phyloP scores from a whole-genome alignment of 1,140 invertebrate genomes.

The Drosophila tropicalis region DNA sequence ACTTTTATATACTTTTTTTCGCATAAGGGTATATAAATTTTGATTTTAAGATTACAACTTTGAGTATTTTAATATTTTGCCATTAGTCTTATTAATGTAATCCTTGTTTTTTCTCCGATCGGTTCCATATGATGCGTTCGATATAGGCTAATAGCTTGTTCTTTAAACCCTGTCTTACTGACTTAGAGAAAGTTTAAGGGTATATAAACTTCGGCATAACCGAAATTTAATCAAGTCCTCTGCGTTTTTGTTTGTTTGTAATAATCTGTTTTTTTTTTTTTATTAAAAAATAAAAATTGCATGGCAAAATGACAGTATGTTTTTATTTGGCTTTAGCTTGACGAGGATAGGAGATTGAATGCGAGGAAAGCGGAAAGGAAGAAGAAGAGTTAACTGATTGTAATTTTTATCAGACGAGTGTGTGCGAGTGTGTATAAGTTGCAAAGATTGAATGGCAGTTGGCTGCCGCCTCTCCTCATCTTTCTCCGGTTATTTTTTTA shows the following conservation, averaged over 20 bases:
- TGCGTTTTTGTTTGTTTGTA: background rate
- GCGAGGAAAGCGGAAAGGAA: background rate
- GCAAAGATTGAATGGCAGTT: slow-evolving; percentile 25
- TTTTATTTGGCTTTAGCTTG: slow-evolving; percentile 1
- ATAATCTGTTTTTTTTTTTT: slow-evolving; percentile 24
- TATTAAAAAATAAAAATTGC: slow-evolving; percentile 29
- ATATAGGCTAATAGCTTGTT: no score
- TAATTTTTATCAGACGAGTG: slow-evolving; percentile 32
- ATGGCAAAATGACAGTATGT: slow-evolving; percentile 22
- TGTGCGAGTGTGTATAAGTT: slow-evolving; percentile 13
- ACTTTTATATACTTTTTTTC: background rate
- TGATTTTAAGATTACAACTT: background rate
- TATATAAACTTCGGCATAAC: background rate
- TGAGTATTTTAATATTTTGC: no score
- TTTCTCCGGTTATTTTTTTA: slow-evolving; percentile 11
- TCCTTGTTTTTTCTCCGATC: no score
- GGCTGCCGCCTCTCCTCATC: background rate
- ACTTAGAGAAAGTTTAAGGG: background rate
- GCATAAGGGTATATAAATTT: background rate
- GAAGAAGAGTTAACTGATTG: slow-evolving; percentile 4
- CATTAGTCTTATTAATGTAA: no score
- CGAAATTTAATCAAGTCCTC: background rate
- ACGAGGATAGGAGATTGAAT: background rate
- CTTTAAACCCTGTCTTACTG: no score
- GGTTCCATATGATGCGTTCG: no score